These are phyloP conservation scores for Drosophila nr. perissopoda DNA, from an alignment of 2,888 invertebrate genomes.

Conservation along the genomic window DNA sequence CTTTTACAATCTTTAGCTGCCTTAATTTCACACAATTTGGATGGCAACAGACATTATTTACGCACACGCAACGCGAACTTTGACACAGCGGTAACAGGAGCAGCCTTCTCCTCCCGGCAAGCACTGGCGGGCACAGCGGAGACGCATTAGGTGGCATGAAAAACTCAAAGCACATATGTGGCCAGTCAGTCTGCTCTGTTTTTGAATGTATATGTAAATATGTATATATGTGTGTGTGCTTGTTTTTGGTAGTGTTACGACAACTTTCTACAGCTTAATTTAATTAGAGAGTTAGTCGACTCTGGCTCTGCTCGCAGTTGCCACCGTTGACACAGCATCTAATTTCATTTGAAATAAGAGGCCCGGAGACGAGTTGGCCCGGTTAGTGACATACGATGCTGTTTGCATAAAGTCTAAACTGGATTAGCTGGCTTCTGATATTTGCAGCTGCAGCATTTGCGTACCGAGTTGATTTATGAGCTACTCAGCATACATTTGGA, in stretches of 20 bases:
- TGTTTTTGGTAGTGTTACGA: conserved; percentile 52
- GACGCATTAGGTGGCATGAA: conserved; percentile 31
- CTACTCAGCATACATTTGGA: conserved; percentile 19
- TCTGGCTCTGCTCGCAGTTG: conserved; percentile 3
- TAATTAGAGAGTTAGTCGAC: conserved; percentile 67
- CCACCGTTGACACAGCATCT: conserved; percentile 53
- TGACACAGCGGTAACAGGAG: conserved; percentile 49
- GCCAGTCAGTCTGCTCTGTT: conserved; percentile 31
- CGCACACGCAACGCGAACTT: conserved; percentile 63
- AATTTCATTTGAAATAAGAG: conserved; percentile 66
- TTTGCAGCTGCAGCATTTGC: conserved; percentile 59
- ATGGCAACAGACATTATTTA: conserved; percentile 61
- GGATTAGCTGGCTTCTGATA: conserved; percentile 49
- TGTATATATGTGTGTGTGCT: conserved; percentile 9
- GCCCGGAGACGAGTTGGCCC: conserved; percentile 20
- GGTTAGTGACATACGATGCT: conserved; percentile 57
- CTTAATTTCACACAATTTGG: conserved; percentile 66
- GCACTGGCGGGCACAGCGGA: conserved; percentile 1
- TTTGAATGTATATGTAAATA: background rate
- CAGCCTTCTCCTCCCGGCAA: too few relatives aligned
- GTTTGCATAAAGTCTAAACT: conserved; percentile 62
- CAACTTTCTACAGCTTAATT: conserved; percentile 73
- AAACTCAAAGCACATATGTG: conserved; percentile 42
- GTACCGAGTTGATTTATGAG: conserved; percentile 49
- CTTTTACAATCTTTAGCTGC: conserved; percentile 50